These are phyloP conservation scores for Drosophila tristis DNA, from an alignment of 1,140 invertebrate genomes.

Conservation along the genomic window DNA sequence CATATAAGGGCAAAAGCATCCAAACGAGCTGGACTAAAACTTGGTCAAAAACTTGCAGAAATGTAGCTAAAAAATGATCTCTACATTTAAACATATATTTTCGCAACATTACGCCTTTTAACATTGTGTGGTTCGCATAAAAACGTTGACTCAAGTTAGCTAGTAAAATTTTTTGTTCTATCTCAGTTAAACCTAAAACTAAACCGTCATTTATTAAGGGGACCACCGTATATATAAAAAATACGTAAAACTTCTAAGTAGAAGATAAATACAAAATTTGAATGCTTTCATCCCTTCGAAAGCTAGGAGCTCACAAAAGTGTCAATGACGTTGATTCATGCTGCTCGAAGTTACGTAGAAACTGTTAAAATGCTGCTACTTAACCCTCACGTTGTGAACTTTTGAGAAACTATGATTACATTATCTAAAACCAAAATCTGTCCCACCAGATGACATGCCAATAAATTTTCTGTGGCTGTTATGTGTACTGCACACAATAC, in stretches of 20 bases:
- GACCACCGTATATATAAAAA: too few species aligned
- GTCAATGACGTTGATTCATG: constrained; percentile 54
- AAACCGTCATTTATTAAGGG: too few species aligned
- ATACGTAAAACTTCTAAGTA: too few species aligned
- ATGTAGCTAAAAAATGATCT: constrained; percentile 7
- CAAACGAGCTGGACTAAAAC: constrained; percentile 27
- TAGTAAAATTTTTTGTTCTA: too few species aligned
- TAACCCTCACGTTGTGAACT: too few species aligned
- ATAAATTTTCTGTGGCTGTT: constrained; percentile 50
- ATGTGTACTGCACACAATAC: constrained; percentile 4
- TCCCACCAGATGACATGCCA: constrained; percentile 49
- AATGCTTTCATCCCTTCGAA: background rate
- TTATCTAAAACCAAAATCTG: constrained; percentile 23
- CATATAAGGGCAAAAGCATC: too few species aligned
- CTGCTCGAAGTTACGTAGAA: constrained; percentile 19
- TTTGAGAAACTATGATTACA: background rate
- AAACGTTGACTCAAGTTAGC: too few species aligned
- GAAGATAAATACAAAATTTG: too few species aligned
- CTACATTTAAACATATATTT: background rate
- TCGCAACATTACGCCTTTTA: too few species aligned
- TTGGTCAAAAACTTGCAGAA: constrained; percentile 45
- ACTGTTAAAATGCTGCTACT: constrained; percentile 21
- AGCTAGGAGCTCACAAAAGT: background rate
- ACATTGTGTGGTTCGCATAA: too few species aligned
- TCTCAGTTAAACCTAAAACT: too few species aligned